Base-by-base conservation (phyloP, 2,797 vertebrate genomes). In the Acanthornis magna region DNA sequence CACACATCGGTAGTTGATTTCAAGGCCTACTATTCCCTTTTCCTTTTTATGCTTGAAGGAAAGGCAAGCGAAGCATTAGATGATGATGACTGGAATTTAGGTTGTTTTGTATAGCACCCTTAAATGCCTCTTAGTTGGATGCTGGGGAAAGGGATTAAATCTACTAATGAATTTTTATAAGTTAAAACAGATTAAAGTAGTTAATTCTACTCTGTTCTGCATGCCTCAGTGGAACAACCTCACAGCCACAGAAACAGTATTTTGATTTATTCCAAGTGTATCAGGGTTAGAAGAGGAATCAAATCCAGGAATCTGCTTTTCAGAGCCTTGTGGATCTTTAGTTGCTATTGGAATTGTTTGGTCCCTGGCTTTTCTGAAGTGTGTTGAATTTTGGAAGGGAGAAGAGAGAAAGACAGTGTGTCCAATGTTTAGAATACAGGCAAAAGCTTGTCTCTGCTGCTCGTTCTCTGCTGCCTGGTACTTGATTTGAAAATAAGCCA, bases 161-260 rank as follows among this genome's bases (percentile, higher is more conserved):
- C 62, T 91, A 61, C 82, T 90, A 78, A 81, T 84, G 66, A 91
- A 62, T 88, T 91, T 90, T 93, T 90, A 54, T 57, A 90, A 88
- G 68, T 66, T 73, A 81, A 81, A 93, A 47, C 70, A 73, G 71
- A 84, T 90, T 71, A 43, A 91, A 91, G 22, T 70, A 77, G 58
- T 83, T 54, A 14, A 32, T 86, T 95, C 71, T 76, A 13, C 21
- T 83, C 29, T 86, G n/a, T 87, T 89, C 30, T 80, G 25, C 29
- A 12, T 67, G 42, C 63, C 66, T 93, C 36, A 36, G 65, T 76
- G 73, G 45, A 88, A 68, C 50, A 77, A 47, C 68, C 32, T 82
- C 38, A 60, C 20, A 68, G 72, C 45, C 45, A 34, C 70, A 91
- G 74, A 71, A 85, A 50, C 15, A 66, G 19, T 38, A 12, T 76